Percentiles rank a stretch among this genome's conserved stretches.
Conservation (phyloP, 2,888 invertebrate species). For the Eucriotettix oculatus region DNA sequence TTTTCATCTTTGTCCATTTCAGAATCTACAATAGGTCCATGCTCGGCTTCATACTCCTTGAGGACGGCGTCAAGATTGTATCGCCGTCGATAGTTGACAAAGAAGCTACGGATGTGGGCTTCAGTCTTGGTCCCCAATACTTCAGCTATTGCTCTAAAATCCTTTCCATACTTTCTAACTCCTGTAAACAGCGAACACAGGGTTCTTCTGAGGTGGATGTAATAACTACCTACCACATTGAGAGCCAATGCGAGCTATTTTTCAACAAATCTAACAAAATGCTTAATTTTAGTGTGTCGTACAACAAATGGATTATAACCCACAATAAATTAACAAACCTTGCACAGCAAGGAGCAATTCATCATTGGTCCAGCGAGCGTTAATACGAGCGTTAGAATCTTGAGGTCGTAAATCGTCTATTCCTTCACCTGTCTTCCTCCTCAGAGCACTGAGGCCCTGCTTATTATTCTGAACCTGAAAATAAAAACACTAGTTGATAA, state of each 20-base stretch:
- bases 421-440: slow-evolving; percentile 50
- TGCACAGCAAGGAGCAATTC: slow-evolving; percentile 82
- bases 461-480: slow-evolving; percentile 87
- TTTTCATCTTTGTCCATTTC: slow-evolving; percentile 30
- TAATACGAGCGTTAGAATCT: slow-evolving; percentile 52
- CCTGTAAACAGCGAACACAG: slow-evolving; percentile 26
- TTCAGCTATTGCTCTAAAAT: slow-evolving; percentile 87
- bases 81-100: slow-evolving; percentile 74
- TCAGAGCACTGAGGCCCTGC: slow-evolving; percentile 73
- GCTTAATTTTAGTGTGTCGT: background rate
- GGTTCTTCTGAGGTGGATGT: background rate
- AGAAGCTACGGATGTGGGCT: slow-evolving; percentile 80
- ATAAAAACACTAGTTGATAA: slow-evolving; percentile 16
- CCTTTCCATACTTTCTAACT: slow-evolving; percentile 46
- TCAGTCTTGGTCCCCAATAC: slow-evolving; percentile 90
- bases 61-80: slow-evolving; percentile 76
- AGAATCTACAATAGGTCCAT: slow-evolving; percentile 31
- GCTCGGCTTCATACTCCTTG: slow-evolving; percentile 70
- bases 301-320: too few species aligned
- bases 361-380: slow-evolving; percentile 83
- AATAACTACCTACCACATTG: background rate
- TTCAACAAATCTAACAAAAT: background rate
- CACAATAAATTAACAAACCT: slow-evolving; percentile 34
- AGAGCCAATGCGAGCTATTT: too few species aligned
- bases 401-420: slow-evolving; percentile 46